phyloP scores from a whole-genome alignment of 1,140 invertebrate genomes.

The Agraylea sexmaculata region DNA sequence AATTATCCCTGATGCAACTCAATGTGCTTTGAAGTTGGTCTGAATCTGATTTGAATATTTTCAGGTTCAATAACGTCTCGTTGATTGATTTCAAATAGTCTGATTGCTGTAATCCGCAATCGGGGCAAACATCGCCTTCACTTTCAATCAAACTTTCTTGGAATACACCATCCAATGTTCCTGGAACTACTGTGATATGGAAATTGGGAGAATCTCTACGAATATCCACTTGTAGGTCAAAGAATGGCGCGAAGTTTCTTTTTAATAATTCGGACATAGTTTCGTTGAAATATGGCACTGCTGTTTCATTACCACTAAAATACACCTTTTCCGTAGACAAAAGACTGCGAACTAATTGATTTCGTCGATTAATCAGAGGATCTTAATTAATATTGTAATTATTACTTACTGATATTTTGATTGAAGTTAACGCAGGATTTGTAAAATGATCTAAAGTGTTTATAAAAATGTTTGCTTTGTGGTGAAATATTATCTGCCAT shows the following conservation, averaged over 20 bases:
- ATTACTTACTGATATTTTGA: not conserved
- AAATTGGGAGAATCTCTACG: constrained; percentile 4
- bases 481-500: too few relatives aligned
- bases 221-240: constrained; percentile 10
- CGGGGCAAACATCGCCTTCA: too few relatives aligned
- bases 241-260: constrained; percentile 8
- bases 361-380: not conserved
- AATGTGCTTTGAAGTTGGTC: constrained; percentile 3
- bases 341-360: constrained; percentile 1
- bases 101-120: too few relatives aligned
- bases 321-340: not conserved
- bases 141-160: too few relatives aligned
- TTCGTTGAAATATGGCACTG: not conserved
- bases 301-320: not conserved
- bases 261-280: constrained; percentile 7
- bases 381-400: not conserved
- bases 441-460: not conserved
- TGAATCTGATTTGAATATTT: too few relatives aligned
- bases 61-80: constrained; percentile 6
- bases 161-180: too few relatives aligned
- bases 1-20: not conserved
- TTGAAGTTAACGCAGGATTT: not conserved
- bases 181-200: too few relatives aligned
- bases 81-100: constrained; percentile 4
- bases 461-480: constrained; percentile 9